Base-by-base conservation (phyloP, 2,888 invertebrate genomes). In the Amphimallon solstitiale region DNA sequence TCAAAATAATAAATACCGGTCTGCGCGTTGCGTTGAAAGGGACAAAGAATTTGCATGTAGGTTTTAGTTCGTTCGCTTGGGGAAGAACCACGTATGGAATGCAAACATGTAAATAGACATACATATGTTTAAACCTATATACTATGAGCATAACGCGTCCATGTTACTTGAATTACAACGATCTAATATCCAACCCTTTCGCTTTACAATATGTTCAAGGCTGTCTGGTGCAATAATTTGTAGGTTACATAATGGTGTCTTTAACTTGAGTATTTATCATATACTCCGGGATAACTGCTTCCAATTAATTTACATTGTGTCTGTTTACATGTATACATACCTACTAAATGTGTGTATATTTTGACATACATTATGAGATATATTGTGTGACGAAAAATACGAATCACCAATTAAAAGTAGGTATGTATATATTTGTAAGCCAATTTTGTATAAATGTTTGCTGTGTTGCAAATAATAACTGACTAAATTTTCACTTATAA, bases 151-250 rank as follows among this genome's bases (percentile, higher is more conserved):
- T 12, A 17, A 43, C 56, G 15, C 38, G 35, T 17, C 21, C 35
- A 35, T 15, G 60, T 10, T 6, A 52, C 2, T n/a, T n/a, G 23
- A 29, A 52, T 52, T 12, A 12, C 52, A 63, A 69, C 72, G 63
- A 63, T 71, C 72, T 70, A 48, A 72, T 34, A 6, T 19, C 12
- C 49, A 65, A 63, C 67, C 70, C 29, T 5, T 29, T 29, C 9
- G 29, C 29, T 9, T 68, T 63, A 63, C 67, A 64, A 66, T 45
- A 65, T 45, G 68, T 70, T 70, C 71, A 73, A 73, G 72, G 72
- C 70, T 71, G 72, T 73, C 72, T 73, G 70, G 68, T 63, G 63
- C 46, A 70, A 69, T 70, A 73, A 73, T 73, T 73, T 73, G 72
- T 66, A 63, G 59, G 48, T 59, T 54, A 52, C 59, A 49, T 51